A percentile compares a stretch with the other conserved stretches of the same genome.
phyloP scores from a whole-genome alignment of 2,888 invertebrate genomes.

The Cryptocheilus praepositus region DNA sequence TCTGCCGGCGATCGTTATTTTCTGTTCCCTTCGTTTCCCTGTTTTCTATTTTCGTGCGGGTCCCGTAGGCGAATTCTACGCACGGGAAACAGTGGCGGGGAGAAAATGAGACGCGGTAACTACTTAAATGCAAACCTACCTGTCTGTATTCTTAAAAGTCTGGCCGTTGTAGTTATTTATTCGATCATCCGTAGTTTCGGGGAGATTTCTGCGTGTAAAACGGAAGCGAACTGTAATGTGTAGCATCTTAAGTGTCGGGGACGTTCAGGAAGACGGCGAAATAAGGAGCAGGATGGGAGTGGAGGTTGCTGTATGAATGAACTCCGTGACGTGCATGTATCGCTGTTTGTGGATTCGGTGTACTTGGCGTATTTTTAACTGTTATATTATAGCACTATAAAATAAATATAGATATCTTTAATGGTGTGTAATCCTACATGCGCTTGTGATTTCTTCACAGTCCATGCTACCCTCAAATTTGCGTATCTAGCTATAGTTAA shows the following conservation, averaged over 20 bases:
- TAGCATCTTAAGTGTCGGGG: neutral
- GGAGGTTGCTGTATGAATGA: neutral
- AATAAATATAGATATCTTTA: constrained; percentile 54
- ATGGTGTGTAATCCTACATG: too few relatives aligned
- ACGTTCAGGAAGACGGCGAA: too few relatives aligned
- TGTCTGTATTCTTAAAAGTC: constrained; percentile 42
- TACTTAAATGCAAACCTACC: constrained; percentile 24
- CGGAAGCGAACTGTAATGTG: neutral
- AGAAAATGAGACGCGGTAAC: neutral
- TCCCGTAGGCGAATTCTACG: too few relatives aligned
- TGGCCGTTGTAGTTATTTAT: constrained; percentile 50
- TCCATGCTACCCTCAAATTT: too few relatives aligned
- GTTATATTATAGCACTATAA: constrained; percentile 58
- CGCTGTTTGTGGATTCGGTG: constrained; percentile 57
- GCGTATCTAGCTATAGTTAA: too few relatives aligned
- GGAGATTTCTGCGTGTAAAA: constrained; percentile 7
- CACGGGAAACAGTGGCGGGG: neutral
- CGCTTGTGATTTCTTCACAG: too few relatives aligned
- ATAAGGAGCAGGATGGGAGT: neutral
- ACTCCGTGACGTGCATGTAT: constrained; percentile 42
- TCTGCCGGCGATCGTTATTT: too few relatives aligned
- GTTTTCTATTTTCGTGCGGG: too few relatives aligned
- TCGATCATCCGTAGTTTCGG: constrained; percentile 29
- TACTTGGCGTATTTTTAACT: constrained; percentile 61
- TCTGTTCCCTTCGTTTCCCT: neutral